Conservation (phyloP, 2,113 vertebrate genomes). For the Chloebia gouldiae region DNA sequence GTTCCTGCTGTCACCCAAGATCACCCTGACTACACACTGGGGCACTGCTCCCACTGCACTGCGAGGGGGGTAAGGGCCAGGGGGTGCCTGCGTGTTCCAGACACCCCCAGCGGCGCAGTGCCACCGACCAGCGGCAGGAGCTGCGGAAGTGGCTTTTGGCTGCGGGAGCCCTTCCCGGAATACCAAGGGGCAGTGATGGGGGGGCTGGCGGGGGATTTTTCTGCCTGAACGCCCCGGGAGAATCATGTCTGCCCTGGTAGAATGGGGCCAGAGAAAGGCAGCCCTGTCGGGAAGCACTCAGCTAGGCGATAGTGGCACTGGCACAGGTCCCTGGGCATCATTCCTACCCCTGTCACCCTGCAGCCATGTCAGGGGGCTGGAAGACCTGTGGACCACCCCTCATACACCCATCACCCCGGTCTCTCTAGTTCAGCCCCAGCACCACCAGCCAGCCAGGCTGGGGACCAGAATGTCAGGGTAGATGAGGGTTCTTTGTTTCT, state of each 20-base stretch:
- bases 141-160: slow-evolving; percentile 48
- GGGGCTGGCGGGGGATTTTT: slow-evolving; percentile 44
- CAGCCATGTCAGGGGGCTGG: background rate
- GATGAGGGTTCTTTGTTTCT: background rate
- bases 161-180: background rate
- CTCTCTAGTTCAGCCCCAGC: background rate
- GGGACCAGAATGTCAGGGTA: background rate
- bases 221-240: slow-evolving; percentile 38
- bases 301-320: background rate
- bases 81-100: background rate
- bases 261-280: slow-evolving; percentile 18
- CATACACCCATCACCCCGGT: accelerated
- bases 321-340: background rate
- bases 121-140: background rate
- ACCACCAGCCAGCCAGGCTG: accelerated
- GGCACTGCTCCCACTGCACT: background rate
- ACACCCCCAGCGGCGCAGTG: background rate
- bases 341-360: background rate
- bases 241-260: slow-evolving; percentile 28
- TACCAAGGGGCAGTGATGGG: slow-evolving; percentile 43
- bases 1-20: background rate
- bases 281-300: background rate
- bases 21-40: background rate
- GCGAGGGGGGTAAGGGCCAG: background rate
- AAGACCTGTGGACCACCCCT: background rate